Base-by-base conservation (phyloP, 2,888 invertebrate genomes). In the Philereme vetulata region DNA sequence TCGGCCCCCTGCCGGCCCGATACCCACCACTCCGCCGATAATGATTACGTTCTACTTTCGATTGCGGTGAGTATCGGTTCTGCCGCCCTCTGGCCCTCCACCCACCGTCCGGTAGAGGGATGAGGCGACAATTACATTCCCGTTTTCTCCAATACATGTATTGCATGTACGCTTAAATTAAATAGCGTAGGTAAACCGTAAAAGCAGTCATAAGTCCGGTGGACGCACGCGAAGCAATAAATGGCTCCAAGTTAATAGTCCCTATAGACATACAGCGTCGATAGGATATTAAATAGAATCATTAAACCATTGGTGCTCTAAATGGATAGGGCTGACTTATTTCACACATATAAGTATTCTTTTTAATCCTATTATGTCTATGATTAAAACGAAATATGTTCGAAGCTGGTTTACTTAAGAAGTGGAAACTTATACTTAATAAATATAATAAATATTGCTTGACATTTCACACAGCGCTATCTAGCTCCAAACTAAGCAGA, bases 1-100 rank as follows among this genome's bases (percentile, higher is more conserved):
- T 74, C 78, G 82, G 82, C 80, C 82, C 81, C 58, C 78, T 71
- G 78, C 78, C 75, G 75, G 72, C 59, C 70, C 74, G 66, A 65
- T 68, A 62, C 70, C 66, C 66, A 65, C 65, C 70, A 55, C 61
- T 70, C 83, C 83, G 81, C 79, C 82, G 75, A 88, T 90, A 90
- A 91, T 92, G 88, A 88, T 86, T 81, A 82, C 80, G 88, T 85
- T 84, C 88, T 84, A 90, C 84, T 84, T 90, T 88, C 85, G 77
- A 90, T 90, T 82, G 80, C 77, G 74, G 79, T 79, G 76, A 77
- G 76, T 81, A 89, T 88, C 81, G 86, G 76, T 21, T 21, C 21
- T 75, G 72, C 77, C 84, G 70, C 84, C 86, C 65, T 62, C 67
- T 70, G 64, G 58, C 52, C 58, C 66, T 65, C 72, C 74, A 70